These are phyloP conservation scores for Solea senegalensis DNA, from an alignment of 2,113 vertebrate species.

Conservation along the genomic window DNA sequence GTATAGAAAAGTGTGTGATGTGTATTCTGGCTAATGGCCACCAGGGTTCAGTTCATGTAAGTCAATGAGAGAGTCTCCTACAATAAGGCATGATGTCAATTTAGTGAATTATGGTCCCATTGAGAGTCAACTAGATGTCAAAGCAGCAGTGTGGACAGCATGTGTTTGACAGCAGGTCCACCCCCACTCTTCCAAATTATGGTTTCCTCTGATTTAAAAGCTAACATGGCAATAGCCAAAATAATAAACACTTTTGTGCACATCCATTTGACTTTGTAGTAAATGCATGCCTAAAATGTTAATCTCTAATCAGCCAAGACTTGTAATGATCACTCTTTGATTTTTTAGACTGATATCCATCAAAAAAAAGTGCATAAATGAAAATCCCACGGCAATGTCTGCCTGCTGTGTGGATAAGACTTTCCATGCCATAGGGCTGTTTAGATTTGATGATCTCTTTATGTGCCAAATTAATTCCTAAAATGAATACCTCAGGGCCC, in stretches of 20 bases:
- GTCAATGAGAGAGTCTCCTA: too few relatives aligned
- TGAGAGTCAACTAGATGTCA: too few relatives aligned
- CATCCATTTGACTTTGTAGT: background rate
- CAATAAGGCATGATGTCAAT: too few relatives aligned
- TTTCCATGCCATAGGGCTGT: slow-evolving; percentile 61
- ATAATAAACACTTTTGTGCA: background rate
- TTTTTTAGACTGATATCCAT: slow-evolving; percentile 29
- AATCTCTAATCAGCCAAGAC: background rate
- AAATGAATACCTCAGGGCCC: slow-evolving; percentile 78
- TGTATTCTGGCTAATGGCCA: too few relatives aligned
- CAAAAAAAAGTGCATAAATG: slow-evolving; percentile 30
- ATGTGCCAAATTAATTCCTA: slow-evolving; percentile 79
- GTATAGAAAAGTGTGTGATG: too few relatives aligned
- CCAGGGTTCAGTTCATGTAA: too few relatives aligned
- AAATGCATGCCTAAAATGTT: background rate
- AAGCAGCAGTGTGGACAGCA: too few relatives aligned
- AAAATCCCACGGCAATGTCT: slow-evolving; percentile 30
- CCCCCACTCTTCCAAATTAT: too few relatives aligned
- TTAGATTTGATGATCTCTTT: slow-evolving; percentile 78
- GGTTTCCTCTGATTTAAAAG: too few relatives aligned
- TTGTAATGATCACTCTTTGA: slow-evolving; percentile 17
- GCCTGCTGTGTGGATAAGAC: slow-evolving; percentile 47
- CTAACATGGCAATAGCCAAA: too few relatives aligned
- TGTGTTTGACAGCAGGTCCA: too few relatives aligned
- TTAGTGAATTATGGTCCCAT: too few relatives aligned